Evolutionary conservation across 1,140 invertebrate genomes (phyloP).

Genomic region (Drosophila pallidifrons): DNA sequence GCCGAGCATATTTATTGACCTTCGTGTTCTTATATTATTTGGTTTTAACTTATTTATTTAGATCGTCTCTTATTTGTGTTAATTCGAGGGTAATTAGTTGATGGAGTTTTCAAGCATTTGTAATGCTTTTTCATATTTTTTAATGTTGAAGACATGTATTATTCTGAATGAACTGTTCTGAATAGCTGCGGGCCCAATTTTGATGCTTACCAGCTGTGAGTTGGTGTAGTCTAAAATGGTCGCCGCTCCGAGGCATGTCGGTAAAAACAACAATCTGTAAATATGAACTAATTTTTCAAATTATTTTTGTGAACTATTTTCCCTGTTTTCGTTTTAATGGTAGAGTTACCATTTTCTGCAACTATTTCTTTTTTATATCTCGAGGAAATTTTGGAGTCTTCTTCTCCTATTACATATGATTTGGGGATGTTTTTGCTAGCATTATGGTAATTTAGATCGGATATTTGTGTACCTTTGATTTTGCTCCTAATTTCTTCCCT

Average conservation of each 20-base stretch:
- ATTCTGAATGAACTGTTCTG: no score
- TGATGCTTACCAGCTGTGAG: not conserved
- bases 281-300: conserved; percentile 7
- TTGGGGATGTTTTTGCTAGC: not conserved
- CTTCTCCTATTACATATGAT: not conserved
- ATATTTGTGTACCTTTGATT: no score
- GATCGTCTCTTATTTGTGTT: not conserved
- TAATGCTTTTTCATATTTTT: no score
- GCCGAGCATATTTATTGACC: not conserved
- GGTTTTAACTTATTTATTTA: no score
- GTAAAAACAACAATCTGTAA: conserved; percentile 1
- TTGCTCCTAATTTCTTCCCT: not conserved
- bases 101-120: no score
- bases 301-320: conserved; percentile 22
- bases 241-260: not conserved
- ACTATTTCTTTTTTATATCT: no score
- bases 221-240: not conserved
- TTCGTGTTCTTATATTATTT: not conserved
- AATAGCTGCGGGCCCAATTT: not conserved
- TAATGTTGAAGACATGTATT: not conserved
- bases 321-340: not conserved
- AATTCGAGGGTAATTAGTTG: not conserved
- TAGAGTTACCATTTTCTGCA: no score
- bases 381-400: conserved; percentile 15
- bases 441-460: not conserved